phyloP scores from a whole-genome alignment of 2,113 vertebrate genomes.

The Hemibagrus wyckioides region DNA sequence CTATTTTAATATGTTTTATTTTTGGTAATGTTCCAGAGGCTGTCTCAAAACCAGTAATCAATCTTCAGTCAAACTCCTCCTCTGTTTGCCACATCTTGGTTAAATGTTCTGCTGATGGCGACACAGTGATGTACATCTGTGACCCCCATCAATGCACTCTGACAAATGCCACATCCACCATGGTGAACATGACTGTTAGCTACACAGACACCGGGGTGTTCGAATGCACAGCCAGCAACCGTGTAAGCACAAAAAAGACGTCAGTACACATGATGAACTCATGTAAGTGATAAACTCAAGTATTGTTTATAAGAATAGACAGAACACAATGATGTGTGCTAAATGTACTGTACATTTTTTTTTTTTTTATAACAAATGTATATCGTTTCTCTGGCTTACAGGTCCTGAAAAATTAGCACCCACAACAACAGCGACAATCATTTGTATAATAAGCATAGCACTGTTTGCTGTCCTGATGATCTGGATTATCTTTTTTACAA shows the following conservation, averaged over 20 bases:
- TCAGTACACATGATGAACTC: accelerated
- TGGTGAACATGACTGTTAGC: slow-evolving; percentile 58
- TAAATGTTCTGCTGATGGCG: slow-evolving; percentile 59
- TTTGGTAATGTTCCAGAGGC: slow-evolving; percentile 17
- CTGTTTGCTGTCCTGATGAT: not conserved
- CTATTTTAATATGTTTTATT: not conserved
- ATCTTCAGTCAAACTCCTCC: slow-evolving; percentile 34
- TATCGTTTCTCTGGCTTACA: not conserved
- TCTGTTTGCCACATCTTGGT: slow-evolving; percentile 52
- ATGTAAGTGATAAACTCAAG: slow-evolving; percentile 58
- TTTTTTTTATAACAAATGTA: not conserved
- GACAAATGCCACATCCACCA: not conserved
- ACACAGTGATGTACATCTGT: slow-evolving; percentile 48
- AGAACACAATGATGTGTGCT: too few relatives aligned
- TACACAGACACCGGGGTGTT: not conserved
- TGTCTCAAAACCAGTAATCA: slow-evolving; percentile 52
- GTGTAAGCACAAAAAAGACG: slow-evolving; percentile 44
- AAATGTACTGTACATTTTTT: not conserved
- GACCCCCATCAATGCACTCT: slow-evolving; percentile 16
- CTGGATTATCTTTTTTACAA: not conserved
- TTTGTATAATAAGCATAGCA: not conserved
- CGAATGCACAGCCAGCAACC: slow-evolving; percentile 58
- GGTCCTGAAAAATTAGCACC: not conserved
- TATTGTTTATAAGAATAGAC: not conserved
- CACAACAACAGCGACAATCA: too few relatives aligned